Base-by-base conservation (phyloP, 30 jellyfish, hydroid and myxozoan species). In the Turritopsis rubra region DNA sequence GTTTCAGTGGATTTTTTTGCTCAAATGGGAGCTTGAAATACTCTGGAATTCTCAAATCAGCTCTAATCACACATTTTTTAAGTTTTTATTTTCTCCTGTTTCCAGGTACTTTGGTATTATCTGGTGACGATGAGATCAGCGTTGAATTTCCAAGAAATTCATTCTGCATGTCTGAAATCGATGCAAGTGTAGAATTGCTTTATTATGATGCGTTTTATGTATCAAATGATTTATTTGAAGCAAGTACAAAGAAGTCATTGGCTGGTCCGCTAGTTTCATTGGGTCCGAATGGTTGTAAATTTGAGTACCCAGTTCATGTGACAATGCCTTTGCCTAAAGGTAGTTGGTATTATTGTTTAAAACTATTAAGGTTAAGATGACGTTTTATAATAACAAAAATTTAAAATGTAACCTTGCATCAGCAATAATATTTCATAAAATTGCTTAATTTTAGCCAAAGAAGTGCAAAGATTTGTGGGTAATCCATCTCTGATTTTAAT, bases 291-390 rank as follows among this genome's bases (percentile, higher is more conserved):
- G 96, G 96, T 21, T 66, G 65, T 1, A 24, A 26, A 18, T 91
- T 91, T 81, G 70, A 84, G 20, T 81, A 80, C 23, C 88, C 77
- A 25, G 98, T 91, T 66, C 75, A 31, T 4, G 92, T 91, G 27
- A 91, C 96, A 8, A 53, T 91, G 18, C 98, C 98, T 1, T 73
- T 91, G 7, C 94, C 94, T 23, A 86, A 87, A 73, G 87, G 87
- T 80, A 80, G 28, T 41, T 41, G 5, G 60, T 41, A 41, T 41
- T 41, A 41, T 41, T 41, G 60, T 41, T 29, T n/a, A 18, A 28
- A 9, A 0, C 75, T 28, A 28, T 18, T 21, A 25, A 22, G 70
- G 53, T n/a, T n/a, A n/a, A n/a, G n/a, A n/a, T n/a, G n/a, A n/a
- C n/a, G n/a, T n/a, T n/a, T n/a, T n/a, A n/a, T n/a, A n/a, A n/a